Percentiles rank a stretch among this genome's conserved stretches.
phyloP scores from a whole-genome alignment of 2,113 vertebrate genomes.

The Halcyon senegalensis region DNA sequence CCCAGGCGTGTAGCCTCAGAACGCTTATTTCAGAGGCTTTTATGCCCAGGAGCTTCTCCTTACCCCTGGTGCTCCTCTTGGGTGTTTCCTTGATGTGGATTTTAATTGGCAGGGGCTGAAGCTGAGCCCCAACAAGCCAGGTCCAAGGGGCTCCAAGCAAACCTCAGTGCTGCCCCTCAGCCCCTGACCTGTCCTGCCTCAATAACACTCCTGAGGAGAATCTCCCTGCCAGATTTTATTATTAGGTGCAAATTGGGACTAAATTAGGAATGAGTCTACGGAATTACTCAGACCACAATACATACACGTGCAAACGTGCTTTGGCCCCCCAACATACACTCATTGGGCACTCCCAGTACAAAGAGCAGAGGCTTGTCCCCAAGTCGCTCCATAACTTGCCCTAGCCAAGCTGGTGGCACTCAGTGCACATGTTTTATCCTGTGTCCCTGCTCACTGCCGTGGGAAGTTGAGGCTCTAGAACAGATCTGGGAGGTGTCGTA shows the following conservation, averaged over 20 bases:
- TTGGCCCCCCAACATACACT: fast-evolving
- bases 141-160: not conserved
- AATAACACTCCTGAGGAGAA: not conserved
- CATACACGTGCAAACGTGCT: fast-evolving
- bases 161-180: not conserved
- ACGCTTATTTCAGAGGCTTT: not conserved
- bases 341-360: fast-evolving
- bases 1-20: not conserved
- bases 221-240: not conserved
- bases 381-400: fast-evolving
- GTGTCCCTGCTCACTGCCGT: fast-evolving
- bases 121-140: fast-evolving
- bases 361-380: not conserved
- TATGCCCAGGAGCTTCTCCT: not conserved
- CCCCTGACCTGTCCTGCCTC: not conserved
- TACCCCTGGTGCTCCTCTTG: not conserved
- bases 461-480: not conserved
- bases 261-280: not conserved
- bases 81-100: not conserved
- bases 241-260: not conserved
- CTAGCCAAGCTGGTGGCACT: not conserved
- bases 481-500: not conserved
- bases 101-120: not conserved
- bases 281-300: not conserved
- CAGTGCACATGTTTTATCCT: fast-evolving